phyloP scores from a whole-genome alignment of 2,113 vertebrate genomes.

The Irena cyanogastra region DNA sequence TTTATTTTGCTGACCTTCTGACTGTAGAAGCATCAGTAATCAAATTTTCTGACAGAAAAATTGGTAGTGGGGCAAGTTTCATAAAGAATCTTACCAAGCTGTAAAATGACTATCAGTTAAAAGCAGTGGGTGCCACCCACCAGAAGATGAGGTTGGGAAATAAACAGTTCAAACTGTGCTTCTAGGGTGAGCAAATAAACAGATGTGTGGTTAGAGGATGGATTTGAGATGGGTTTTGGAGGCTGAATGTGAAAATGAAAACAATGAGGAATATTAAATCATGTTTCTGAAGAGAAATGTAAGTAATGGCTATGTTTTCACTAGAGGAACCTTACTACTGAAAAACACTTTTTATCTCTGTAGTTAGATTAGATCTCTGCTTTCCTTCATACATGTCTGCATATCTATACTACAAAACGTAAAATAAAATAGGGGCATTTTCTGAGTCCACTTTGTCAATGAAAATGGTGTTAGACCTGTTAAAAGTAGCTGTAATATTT shows the following conservation, averaged over 20 bases:
- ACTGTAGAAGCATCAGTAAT: neutral
- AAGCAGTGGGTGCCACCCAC: neutral
- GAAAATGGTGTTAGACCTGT: neutral
- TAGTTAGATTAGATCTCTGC: neutral
- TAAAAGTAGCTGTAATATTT: neutral
- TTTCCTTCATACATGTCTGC: neutral
- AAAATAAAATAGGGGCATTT: neutral
- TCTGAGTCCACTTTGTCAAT: fast-evolving
- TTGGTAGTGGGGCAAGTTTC: neutral
- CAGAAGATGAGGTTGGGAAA: neutral
- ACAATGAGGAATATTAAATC: neutral
- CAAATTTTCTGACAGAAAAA: neutral
- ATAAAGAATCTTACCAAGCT: neutral
- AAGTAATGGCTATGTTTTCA: neutral
- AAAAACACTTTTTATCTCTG: neutral
- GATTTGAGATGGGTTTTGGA: neutral
- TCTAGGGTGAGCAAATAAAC: neutral
- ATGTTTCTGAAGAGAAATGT: neutral
- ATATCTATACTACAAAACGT: neutral
- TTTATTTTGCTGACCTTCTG: neutral
- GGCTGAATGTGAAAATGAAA: neutral
- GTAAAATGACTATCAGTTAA: neutral
- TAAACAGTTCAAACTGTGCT: neutral
- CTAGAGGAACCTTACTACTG: neutral
- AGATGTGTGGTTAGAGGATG: neutral